phyloP scores from a whole-genome alignment of 2,797 vertebrate genomes.

The Melanogrammus aeglefinus region DNA sequence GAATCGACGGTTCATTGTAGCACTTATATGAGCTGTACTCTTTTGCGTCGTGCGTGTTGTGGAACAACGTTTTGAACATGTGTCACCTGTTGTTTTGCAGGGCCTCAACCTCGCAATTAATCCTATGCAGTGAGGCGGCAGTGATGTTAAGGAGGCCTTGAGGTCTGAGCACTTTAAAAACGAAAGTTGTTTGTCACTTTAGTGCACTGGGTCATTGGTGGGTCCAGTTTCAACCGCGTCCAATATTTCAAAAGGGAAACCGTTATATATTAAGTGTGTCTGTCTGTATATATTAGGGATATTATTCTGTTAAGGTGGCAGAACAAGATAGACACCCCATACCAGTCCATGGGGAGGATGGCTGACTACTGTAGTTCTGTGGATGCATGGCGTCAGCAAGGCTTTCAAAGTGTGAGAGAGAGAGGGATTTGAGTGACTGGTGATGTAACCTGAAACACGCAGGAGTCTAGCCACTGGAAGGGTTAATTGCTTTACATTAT shows the following conservation, averaged over 20 bases:
- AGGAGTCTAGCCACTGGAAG: constrained; percentile 34
- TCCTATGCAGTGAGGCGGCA: background rate
- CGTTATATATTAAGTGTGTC: background rate
- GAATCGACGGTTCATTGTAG: too few species aligned
- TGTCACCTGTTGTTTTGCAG: background rate
- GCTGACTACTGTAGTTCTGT: constrained; percentile 32
- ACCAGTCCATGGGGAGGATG: background rate
- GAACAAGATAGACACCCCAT: constrained; percentile 13
- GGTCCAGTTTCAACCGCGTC: background rate
- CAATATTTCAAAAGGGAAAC: background rate
- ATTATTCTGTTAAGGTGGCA: background rate
- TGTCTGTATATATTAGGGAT: background rate
- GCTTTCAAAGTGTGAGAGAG: constrained; percentile 21
- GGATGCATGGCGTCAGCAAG: constrained; percentile 16
- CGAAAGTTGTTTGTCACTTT: too few species aligned
- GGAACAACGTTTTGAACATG: too few species aligned
- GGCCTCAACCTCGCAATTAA: background rate
- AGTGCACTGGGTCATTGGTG: background rate
- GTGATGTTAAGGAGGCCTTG: background rate
- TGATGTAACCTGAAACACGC: constrained; percentile 57
- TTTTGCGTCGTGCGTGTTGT: background rate
- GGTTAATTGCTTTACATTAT: constrained; percentile 60
- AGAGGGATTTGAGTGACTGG: constrained; percentile 53
- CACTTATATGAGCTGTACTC: too few species aligned
- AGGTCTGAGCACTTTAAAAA: background rate